phyloP scores from a whole-genome alignment of 2,797 vertebrate genomes.

The Syngnathus rostellatus region DNA sequence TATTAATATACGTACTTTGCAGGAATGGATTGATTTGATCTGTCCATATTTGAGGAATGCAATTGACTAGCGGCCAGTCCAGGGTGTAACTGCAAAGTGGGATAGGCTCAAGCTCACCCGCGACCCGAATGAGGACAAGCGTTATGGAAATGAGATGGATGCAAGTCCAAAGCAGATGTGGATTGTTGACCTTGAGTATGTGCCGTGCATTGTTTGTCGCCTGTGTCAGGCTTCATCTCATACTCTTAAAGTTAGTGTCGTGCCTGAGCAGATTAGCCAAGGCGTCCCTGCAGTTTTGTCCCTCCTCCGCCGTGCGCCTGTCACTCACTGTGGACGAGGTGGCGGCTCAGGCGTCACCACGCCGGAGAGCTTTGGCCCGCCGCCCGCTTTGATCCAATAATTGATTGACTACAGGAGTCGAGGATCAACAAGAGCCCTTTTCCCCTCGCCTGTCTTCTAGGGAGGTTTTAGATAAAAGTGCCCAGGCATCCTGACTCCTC shows the following conservation, averaged over 20 bases:
- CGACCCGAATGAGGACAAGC: not conserved
- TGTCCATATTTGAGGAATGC: not conserved
- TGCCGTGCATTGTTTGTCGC: not conserved
- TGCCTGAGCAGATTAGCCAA: slow-evolving; percentile 64
- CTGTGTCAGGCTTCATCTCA: slow-evolving; percentile 44
- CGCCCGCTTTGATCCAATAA: slow-evolving; percentile 74
- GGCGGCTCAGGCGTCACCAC: slow-evolving; percentile 52
- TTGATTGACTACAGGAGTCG: slow-evolving; percentile 76
- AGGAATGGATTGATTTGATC: too few relatives aligned
- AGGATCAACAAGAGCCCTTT: slow-evolving; percentile 72
- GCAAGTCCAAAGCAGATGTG: not conserved
- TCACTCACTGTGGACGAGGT: slow-evolving; percentile 58
- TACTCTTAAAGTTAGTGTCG: slow-evolving; percentile 53
- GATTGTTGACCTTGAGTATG: not conserved
- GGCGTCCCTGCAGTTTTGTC: slow-evolving; percentile 44
- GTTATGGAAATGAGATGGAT: not conserved
- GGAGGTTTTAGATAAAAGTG: slow-evolving; percentile 70
- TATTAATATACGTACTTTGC: too few relatives aligned
- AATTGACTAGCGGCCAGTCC: not conserved
- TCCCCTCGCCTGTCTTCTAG: slow-evolving; percentile 65
- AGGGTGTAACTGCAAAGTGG: not conserved
- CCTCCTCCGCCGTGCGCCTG: slow-evolving; percentile 43
- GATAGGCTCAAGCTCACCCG: not conserved
- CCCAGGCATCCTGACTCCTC: slow-evolving; percentile 40
- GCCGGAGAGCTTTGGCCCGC: slow-evolving; percentile 63